phyloP scores from a whole-genome alignment of 2,797 vertebrate genomes.

The Peromyscus attwateri region DNA sequence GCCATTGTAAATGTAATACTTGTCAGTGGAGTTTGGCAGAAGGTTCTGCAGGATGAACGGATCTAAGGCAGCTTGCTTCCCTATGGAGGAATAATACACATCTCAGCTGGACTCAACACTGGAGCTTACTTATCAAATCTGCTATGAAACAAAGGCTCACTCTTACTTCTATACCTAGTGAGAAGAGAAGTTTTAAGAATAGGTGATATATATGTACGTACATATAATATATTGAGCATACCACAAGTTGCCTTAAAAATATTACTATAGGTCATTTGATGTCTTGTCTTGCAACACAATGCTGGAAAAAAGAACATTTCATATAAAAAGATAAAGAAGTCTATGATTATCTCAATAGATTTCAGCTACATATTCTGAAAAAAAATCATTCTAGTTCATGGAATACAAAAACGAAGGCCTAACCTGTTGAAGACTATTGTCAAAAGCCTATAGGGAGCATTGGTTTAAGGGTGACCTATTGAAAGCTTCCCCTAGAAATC shows the following conservation, averaged over 20 bases:
- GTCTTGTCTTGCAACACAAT: background rate
- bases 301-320: constrained; percentile 24
- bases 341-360: background rate
- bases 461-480: constrained; percentile 19
- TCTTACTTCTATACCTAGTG: background rate
- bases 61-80: constrained; percentile 91
- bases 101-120: constrained; percentile 4
- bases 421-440: background rate
- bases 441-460: background rate
- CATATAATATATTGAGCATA: background rate
- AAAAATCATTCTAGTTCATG: background rate
- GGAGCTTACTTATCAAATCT: background rate
- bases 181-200: constrained; percentile 28
- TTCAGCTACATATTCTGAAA: background rate
- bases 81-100: constrained; percentile 84
- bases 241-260: background rate
- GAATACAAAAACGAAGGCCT: constrained; percentile 29
- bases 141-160: background rate
- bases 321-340: constrained; percentile 50
- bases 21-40: constrained; percentile 95
- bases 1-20: constrained; percentile 97
- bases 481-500: background rate
- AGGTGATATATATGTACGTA: background rate
- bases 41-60: constrained; percentile 93
- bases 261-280: background rate